phyloP scores from a whole-genome alignment of 35 echinoderm and acorn worm species.

The Nesometra sesokonis region DNA sequence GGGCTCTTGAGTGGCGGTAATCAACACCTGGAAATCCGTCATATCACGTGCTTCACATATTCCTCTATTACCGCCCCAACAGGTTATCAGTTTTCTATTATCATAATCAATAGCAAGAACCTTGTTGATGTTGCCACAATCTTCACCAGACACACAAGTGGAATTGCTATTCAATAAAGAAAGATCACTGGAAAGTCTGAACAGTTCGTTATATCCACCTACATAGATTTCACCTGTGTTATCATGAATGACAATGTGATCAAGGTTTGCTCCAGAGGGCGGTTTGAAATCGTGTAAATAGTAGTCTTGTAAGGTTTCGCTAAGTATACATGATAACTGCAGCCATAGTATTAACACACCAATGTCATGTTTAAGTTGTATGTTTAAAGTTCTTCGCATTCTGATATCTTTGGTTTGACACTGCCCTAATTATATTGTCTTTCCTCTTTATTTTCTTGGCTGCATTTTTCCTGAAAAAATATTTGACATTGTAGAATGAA shows the following conservation, averaged over 20 bases:
- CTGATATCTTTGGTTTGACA: too few species aligned
- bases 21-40: neutral
- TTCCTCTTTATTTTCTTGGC: too few species aligned
- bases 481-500: too few species aligned
- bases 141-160: neutral
- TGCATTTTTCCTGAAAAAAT: too few species aligned
- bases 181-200: neutral
- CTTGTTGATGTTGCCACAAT: neutral
- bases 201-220: neutral
- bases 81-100: neutral
- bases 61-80: neutral
- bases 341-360: neutral
- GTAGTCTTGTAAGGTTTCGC: neutral
- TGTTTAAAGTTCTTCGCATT: too few species aligned
- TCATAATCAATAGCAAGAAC: neutral
- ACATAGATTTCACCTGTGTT: neutral
- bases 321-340: neutral
- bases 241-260: neutral
- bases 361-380: too few species aligned
- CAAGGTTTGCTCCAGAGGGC: neutral
- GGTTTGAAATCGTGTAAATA: neutral
- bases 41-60: neutral
- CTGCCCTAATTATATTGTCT: too few species aligned
- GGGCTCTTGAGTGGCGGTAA: neutral
- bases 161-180: neutral